These are phyloP conservation scores for Lineus longissimus DNA, from an alignment of 1,140 invertebrate genomes.

Conservation along the genomic window DNA sequence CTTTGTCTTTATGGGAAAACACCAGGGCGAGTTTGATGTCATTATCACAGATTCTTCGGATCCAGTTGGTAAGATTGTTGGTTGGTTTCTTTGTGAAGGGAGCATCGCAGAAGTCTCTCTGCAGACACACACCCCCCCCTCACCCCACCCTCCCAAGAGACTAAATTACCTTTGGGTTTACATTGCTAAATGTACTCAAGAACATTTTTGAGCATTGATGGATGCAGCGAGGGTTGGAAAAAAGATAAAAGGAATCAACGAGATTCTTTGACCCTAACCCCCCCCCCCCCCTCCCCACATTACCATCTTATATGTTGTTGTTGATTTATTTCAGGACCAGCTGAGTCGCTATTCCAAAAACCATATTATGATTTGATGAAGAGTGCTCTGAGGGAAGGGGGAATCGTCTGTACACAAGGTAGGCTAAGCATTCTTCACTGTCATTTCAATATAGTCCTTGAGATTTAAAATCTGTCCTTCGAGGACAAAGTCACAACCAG, in stretches of 20 bases:
- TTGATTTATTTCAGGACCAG: conserved; percentile 58
- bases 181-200: too few relatives aligned
- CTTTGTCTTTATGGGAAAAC: conserved; percentile 88
- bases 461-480: too few relatives aligned
- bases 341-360: conserved; percentile 67
- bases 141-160: too few relatives aligned
- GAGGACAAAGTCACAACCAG: too few relatives aligned
- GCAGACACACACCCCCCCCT: too few relatives aligned
- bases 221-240: too few relatives aligned
- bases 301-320: neutral
- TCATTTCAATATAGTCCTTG: too few relatives aligned
- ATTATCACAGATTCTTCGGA: conserved; percentile 98
- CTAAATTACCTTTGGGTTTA: too few relatives aligned
- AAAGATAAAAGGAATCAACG: too few relatives aligned
- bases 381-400: conserved; percentile 74
- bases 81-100: neutral
- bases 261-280: too few relatives aligned
- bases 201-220: too few relatives aligned
- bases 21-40: conserved; percentile 85
- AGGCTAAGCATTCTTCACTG: conserved; percentile 8
- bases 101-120: too few relatives aligned
- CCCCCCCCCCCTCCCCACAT: neutral
- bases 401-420: conserved; percentile 82
- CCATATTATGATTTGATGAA: conserved; percentile 85
- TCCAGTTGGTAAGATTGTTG: conserved; percentile 75